Evolutionary conservation across 2,113 vertebrate species (phyloP).

Genomic region (Callionymus lyra): DNA sequence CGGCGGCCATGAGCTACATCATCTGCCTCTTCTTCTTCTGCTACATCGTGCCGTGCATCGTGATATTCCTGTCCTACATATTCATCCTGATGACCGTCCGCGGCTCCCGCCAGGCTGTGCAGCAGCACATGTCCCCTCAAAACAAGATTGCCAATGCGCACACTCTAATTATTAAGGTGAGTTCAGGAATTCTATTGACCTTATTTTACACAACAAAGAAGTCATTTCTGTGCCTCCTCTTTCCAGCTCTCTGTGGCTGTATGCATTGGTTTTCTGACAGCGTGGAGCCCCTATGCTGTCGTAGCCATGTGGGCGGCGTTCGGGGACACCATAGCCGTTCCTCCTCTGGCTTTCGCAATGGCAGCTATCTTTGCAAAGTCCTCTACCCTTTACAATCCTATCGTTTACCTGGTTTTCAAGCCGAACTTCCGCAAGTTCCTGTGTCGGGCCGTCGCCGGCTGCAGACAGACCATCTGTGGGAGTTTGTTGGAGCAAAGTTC

Average conservation of each 20-base stretch:
- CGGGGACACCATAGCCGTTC: conserved; percentile 52
- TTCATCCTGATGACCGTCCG: conserved; percentile 71
- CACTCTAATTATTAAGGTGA: conserved; percentile 70
- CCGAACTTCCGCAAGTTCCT: conserved; percentile 73
- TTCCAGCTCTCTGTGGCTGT: conserved; percentile 71
- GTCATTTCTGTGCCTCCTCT: conserved; percentile 7
- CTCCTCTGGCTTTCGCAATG: conserved; percentile 69
- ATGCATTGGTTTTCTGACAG: conserved; percentile 75
- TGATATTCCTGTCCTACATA: conserved; percentile 73
- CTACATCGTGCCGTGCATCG: conserved; percentile 73
- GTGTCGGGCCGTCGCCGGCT: conserved; percentile 46
- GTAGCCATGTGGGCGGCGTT: conserved; percentile 72
- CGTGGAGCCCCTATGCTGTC: conserved; percentile 77
- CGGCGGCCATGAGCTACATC: conserved; percentile 70
- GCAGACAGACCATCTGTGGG: conserved; percentile 41
- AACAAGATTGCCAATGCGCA: conserved; percentile 61
- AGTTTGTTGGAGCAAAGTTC: conserved; percentile 27
- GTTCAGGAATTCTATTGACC: not conserved
- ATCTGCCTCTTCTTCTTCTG: conserved; percentile 77
- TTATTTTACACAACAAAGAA: not conserved
- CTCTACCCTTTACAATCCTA: conserved; percentile 76
- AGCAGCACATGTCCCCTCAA: conserved; percentile 66
- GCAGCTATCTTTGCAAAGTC: conserved; percentile 75
- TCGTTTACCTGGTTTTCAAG: conserved; percentile 73
- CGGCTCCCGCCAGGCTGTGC: conserved; percentile 64